Evolutionary conservation across 1,140 invertebrate genomes (phyloP), one percentile per base, ranked within the genome.

Genomic region (Streblospio benedicti): DNA sequence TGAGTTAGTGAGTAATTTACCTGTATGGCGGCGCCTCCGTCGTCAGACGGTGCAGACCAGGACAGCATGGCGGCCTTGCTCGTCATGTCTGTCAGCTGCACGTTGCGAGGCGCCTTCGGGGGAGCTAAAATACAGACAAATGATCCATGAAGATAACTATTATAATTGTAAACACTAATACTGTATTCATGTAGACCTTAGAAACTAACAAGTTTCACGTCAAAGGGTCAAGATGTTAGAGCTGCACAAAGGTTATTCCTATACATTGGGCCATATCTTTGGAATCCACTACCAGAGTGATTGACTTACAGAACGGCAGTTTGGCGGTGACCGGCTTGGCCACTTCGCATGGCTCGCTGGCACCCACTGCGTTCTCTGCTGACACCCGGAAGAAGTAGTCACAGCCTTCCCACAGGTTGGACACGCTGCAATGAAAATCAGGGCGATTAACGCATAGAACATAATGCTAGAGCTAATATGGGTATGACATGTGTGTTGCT

Each of bases 371-470:
- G 75, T 98, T 99, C 53, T 95, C 90, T 32, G 94, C 94, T 47
- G 62, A 88, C 5, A 98, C 85, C 60, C 94, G 84, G 84, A 98
- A 98, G 69, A 90, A 85, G 71, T 96, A 97, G 74, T 97, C 91
- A 65, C 92, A 87, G 2, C 91, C 90, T 80, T 97, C 93, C 55
- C 85, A 90, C 9, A 98, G 81, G 65, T 89, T 87, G 0, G 89
- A 86, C n/a, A 97, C 86, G 70, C n/a, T n/a, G n/a, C n/a, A n/a
- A n/a, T n/a, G n/a, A 79, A 55, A 12, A 16, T 27, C 33, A 14
- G 30, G 4, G 55, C 47, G 25, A 38, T 23, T 53, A n/a, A n/a
- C n/a, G n/a, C n/a, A n/a, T n/a, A n/a, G n/a, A n/a, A n/a, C n/a
- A n/a, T n/a, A n/a, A n/a, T n/a, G n/a, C n/a, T n/a, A n/a, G n/a